Conservation (phyloP, 2,113 vertebrate genomes). For the Gopherus flavomarginatus region DNA sequence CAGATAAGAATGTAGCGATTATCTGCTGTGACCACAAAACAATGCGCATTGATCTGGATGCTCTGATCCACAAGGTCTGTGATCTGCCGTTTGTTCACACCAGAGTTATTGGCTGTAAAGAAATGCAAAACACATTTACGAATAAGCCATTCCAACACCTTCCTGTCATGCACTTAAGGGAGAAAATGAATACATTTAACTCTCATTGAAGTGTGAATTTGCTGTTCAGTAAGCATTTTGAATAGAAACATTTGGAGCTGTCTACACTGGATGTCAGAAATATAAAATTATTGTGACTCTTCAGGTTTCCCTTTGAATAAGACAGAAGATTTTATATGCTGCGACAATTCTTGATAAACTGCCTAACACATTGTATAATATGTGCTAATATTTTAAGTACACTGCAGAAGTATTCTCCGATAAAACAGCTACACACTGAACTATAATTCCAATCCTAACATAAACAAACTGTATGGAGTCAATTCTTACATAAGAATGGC, state of each 20-base stretch:
- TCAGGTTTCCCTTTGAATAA: constrained; percentile 48
- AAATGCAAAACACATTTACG: constrained; percentile 61
- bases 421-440: not conserved
- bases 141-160: constrained; percentile 47
- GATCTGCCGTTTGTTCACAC: constrained; percentile 97
- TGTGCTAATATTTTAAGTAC: not conserved
- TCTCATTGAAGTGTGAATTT: constrained; percentile 69
- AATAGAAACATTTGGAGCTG: constrained; percentile 67
- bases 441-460: not conserved
- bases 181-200: constrained; percentile 65
- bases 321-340: constrained; percentile 42
- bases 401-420: not conserved
- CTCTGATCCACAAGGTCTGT: constrained; percentile 99
- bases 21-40: constrained; percentile 99
- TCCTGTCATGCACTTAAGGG: constrained; percentile 48
- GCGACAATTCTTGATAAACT: constrained; percentile 49
- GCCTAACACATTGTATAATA: constrained; percentile 39
- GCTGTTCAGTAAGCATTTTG: constrained; percentile 59
- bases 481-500: not conserved
- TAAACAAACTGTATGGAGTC: not conserved
- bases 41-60: constrained; percentile 97
- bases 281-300: constrained; percentile 51
- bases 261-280: constrained; percentile 52
- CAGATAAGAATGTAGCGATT: constrained; percentile 98
- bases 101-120: constrained; percentile 90